Conservation (phyloP, 64 coral and sea anemone genomes). For the Montipora capricornis region DNA sequence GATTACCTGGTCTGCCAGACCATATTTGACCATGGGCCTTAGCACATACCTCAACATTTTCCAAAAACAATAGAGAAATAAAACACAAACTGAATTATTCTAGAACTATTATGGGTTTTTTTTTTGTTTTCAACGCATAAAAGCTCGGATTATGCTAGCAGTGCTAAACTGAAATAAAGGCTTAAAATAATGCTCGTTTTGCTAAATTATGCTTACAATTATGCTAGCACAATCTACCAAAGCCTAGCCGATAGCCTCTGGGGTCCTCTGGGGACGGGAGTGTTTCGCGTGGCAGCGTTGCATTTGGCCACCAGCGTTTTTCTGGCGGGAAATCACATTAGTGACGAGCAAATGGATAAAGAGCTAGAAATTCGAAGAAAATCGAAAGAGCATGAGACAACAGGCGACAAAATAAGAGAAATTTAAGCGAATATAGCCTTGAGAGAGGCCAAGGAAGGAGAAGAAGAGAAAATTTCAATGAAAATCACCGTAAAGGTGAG, state of each 20-base stretch:
- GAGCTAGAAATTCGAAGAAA: too few species aligned
- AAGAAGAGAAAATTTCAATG: too few species aligned
- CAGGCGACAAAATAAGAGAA: too few species aligned
- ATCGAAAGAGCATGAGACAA: too few species aligned
- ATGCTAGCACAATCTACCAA: conserved; percentile 84
- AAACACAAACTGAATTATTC: conserved; percentile 78
- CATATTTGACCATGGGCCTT: conserved; percentile 75
- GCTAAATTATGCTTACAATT: conserved; percentile 66
- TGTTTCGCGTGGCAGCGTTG: too few species aligned
- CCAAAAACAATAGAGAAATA: conserved; percentile 72
- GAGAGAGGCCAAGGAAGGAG: too few species aligned
- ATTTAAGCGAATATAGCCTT: too few species aligned
- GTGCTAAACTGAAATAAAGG: conserved; percentile 47
- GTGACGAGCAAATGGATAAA: too few species aligned
- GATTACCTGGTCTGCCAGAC: conserved; percentile 28
- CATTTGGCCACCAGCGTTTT: too few species aligned
- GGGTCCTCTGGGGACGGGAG: too few species aligned
- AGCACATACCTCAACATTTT: conserved; percentile 81
- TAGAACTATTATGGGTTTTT: conserved; percentile 4
- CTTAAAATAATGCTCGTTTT: conserved; percentile 62
- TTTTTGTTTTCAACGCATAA: conserved; percentile 53
- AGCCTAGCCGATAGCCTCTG: not conserved
- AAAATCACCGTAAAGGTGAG: too few species aligned
- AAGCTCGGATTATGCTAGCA: conserved; percentile 47
- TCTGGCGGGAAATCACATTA: too few species aligned